Evolutionary conservation across 2,888 invertebrate species (phyloP), one percentile per base, ranked within the genome.

Genomic region (Mythimna lalbum): DNA sequence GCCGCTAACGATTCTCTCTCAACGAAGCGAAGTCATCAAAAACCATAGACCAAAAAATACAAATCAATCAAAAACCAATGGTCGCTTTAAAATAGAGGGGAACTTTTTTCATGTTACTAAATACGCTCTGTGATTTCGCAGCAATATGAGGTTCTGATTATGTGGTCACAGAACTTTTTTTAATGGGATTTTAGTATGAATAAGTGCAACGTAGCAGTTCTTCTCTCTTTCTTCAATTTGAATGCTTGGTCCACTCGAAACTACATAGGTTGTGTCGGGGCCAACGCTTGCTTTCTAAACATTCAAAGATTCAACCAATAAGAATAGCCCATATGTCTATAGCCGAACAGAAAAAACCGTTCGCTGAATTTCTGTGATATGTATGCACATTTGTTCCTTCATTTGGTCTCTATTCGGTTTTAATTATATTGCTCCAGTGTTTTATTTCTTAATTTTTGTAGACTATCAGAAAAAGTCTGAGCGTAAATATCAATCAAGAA

Each of bases 1-100:
- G 95, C 93, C 91, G 94, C 93, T 92, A 89, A 89, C 90, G 87
- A 92, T 90, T 91, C 90, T 91, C 79, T 84, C 81, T 81, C 93
- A 90, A 89, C 90, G 92, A 90, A 92, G 92, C 91, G 93, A 88
- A 90, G 89, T 89, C 90, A 88, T 87, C 86, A 87, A 89, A n/a
- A 85, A 83, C 84, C 85, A 88, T 83, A 88, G 87, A 90, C 85
- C 55, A 82, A 82, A 82, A 61, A 77, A 78, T 63, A 73, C 55
- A 80, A 75, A 78, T 72, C 76, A 80, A 76, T 79, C 78, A 74
- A 66, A 78, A 78, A 69, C 65, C 60, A 53, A 76, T 43, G 64
- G 76, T 62, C 62, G 73, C 65, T 75, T 10, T 31, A 49, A 36
- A 65, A 19, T 66, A 82, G 72, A 61, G 69, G 4, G 63, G 50